Evolutionary conservation across 1,140 invertebrate species (phyloP).

Genomic region (Phymorhynchus buccinoides): DNA sequence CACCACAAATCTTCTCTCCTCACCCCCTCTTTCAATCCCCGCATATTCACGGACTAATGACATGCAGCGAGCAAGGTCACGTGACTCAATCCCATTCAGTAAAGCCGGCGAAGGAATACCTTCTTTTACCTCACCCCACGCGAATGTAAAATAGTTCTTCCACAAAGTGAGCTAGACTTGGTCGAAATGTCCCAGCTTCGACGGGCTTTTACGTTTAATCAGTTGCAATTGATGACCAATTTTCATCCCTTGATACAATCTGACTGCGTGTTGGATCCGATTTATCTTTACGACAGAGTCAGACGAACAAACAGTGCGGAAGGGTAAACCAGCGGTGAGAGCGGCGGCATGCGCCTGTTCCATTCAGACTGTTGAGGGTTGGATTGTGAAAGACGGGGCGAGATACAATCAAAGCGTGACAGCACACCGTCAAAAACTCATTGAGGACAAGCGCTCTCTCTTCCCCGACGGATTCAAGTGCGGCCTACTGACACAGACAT

Average conservation of each 20-base stretch:
- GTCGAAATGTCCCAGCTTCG: not conserved
- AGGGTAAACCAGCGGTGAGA: not conserved
- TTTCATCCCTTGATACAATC: not conserved
- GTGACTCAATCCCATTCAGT: slow-evolving; percentile 28
- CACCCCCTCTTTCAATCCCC: slow-evolving; percentile 73
- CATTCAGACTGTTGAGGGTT: not conserved
- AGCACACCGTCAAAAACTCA: not conserved
- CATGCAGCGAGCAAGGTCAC: slow-evolving; percentile 13
- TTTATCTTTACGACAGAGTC: not conserved
- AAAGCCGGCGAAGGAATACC: not conserved
- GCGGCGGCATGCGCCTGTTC: not conserved
- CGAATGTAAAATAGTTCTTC: slow-evolving; percentile 11
- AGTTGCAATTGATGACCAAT: not conserved
- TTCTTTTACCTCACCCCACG: slow-evolving; percentile 22
- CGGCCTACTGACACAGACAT: too few relatives aligned
- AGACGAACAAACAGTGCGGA: not conserved
- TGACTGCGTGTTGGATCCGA: not conserved
- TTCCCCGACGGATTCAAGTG: not conserved
- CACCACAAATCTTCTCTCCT: slow-evolving; percentile 81
- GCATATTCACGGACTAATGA: slow-evolving; percentile 44
- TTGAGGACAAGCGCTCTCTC: not conserved
- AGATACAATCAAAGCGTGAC: not conserved
- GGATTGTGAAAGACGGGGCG: not conserved
- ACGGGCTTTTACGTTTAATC: not conserved
- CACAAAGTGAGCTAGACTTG: not conserved